These are phyloP conservation scores for Bryconaethiops microstoma DNA, from an alignment of 2,797 vertebrate genomes.

Conservation along the genomic window DNA sequence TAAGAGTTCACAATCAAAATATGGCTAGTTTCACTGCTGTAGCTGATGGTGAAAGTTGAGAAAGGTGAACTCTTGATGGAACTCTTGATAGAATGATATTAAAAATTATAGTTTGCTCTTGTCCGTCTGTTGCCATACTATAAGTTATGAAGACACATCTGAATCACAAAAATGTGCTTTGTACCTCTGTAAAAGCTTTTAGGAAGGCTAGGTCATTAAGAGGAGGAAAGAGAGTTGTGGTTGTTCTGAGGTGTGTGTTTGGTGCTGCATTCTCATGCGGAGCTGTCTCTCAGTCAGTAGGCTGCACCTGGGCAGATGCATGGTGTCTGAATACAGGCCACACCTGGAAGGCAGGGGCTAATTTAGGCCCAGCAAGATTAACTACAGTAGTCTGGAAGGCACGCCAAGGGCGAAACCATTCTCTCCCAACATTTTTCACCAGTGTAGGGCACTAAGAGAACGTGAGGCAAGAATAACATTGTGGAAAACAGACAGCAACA, in stretches of 20 bases:
- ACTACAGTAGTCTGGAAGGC: slow-evolving; percentile 1
- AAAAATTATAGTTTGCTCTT: no score
- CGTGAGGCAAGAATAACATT: background rate
- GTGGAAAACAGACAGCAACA: slow-evolving; percentile 21
- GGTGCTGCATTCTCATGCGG: background rate
- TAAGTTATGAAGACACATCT: background rate
- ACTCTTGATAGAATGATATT: background rate
- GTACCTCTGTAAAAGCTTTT: background rate
- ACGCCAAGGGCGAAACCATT: slow-evolving; percentile 7
- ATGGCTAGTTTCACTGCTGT: no score
- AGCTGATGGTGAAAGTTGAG: background rate
- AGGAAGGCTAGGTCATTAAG: no score
- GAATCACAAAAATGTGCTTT: background rate
- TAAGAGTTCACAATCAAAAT: no score
- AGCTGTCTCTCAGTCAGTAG: background rate
- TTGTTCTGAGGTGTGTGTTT: background rate
- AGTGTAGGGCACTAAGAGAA: background rate
- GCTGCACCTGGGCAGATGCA: slow-evolving; percentile 30
- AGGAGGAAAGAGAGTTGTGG: background rate
- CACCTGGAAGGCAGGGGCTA: slow-evolving; percentile 26
- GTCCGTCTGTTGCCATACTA: no score
- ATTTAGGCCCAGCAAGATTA: slow-evolving; percentile 25
- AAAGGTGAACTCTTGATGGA: no score
- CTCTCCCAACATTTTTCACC: slow-evolving; percentile 1
- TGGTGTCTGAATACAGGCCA: background rate